Percentiles rank a stretch among this genome's conserved stretches.
Conservation (phyloP, 92 coral and sea anemone species). For the Actinostola sp. region DNA sequence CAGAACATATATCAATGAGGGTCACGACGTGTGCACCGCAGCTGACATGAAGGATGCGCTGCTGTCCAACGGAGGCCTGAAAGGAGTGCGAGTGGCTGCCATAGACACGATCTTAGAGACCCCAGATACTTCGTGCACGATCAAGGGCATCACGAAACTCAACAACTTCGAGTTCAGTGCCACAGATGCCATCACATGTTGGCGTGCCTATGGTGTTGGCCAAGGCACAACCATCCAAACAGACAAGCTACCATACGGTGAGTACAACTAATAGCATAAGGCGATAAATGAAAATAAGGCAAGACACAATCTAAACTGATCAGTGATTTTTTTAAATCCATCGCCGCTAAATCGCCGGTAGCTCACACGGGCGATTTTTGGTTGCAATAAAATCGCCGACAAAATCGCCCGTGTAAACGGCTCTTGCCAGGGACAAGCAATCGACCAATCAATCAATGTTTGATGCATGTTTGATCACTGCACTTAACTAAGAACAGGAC, state of each 20-base stretch:
- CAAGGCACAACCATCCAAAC: constrained; percentile 22
- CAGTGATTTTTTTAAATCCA: too few relatives aligned
- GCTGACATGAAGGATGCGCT: constrained; percentile 16
- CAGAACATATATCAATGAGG: constrained; percentile 7
- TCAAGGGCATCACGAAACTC: constrained; percentile 40
- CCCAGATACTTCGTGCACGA: constrained; percentile 12
- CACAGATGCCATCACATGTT: neutral
- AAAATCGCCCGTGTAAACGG: too few relatives aligned
- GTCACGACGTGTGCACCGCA: constrained; percentile 4
- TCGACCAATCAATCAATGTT: too few relatives aligned
- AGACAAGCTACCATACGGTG: neutral
- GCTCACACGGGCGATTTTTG: too few relatives aligned
- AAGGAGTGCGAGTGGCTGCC: constrained; percentile 21
- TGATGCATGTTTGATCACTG: too few relatives aligned
- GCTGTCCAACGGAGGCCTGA: constrained; percentile 14
- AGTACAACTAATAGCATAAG: neutral
- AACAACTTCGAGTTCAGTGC: constrained; percentile 35
- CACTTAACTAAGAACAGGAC: too few relatives aligned
- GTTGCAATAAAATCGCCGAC: too few relatives aligned
- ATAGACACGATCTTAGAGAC: neutral
- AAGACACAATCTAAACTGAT: too few relatives aligned
- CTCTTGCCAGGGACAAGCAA: too few relatives aligned
- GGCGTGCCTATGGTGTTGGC: constrained; percentile 53
- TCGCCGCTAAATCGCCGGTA: too few relatives aligned
- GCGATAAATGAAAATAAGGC: neutral